Conservation (phyloP, 2,113 vertebrate species). For the Oreochromis spilurus region DNA sequence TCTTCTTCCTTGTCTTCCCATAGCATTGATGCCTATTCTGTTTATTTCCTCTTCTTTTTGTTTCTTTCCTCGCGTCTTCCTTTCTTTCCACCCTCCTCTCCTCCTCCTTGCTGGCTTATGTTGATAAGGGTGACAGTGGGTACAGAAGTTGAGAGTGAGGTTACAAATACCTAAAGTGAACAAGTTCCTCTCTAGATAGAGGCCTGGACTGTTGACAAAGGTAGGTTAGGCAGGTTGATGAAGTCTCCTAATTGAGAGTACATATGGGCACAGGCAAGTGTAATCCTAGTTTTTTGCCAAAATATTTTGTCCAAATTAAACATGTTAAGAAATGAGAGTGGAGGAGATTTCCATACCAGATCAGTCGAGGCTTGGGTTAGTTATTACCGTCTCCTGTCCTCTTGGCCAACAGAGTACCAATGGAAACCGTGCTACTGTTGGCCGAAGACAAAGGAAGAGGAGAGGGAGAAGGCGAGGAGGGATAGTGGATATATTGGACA, state of each 20-base stretch:
- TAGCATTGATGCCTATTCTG: background rate
- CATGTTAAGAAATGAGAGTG: background rate
- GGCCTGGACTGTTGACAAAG: background rate
- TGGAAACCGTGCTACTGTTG: background rate
- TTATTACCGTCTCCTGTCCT: background rate
- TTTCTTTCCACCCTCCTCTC: background rate
- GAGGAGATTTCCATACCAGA: background rate
- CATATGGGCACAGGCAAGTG: background rate
- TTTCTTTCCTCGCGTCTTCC: background rate
- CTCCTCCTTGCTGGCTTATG: background rate
- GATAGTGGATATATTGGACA: background rate
- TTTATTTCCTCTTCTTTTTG: background rate
- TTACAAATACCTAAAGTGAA: background rate
- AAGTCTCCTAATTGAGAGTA: background rate
- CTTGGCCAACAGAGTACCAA: background rate
- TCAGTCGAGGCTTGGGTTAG: background rate
- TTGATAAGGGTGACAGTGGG: background rate
- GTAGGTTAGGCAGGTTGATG: background rate
- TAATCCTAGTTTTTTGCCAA: background rate
- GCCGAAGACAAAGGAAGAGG: background rate
- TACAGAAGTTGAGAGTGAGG: background rate
- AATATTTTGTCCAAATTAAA: background rate
- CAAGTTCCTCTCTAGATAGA: background rate
- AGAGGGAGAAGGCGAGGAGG: background rate
- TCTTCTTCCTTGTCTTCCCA: background rate